Base-by-base conservation (phyloP, 2,888 invertebrate species). In the Campoletis raptor region DNA sequence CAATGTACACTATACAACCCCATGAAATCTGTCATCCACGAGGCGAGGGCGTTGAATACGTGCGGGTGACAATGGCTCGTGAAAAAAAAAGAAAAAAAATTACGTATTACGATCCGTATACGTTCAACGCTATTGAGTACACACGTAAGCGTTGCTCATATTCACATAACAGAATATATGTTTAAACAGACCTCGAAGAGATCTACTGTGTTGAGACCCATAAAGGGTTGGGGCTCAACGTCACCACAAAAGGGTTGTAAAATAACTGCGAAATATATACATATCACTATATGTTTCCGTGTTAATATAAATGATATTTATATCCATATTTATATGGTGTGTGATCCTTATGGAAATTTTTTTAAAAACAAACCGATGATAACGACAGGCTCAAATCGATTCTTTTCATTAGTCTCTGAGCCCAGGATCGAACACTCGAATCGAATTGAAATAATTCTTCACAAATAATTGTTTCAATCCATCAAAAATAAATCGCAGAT, bases 201-300 rank as follows among this genome's bases (percentile, higher is more conserved):
- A 73, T 73, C 42, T 67, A 42, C 21, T 80, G 18, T 66, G 45
- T n/a, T 18, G 9, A 9, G 61, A 18, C 69, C 61, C 5, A 45
- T 54, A 21, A 81, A 36, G 30, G 64, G 64, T 64, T 37, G 36
- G 9, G 36, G 18, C 36, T 64, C 2, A 76, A 37, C 15, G 15
- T 52, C 24, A 67, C 82, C 74, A 76, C 76, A 80, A 82, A 78
- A 70, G 85, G 85, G 64, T 80, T 83, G 83, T 67, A 86, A 80
- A 77, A 72, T 73, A 77, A 67, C 78, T 77, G 30, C 76, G 76
- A 30, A 42, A 61, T 37, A 79, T 66, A 66, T 54, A 64, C 12
- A 18, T 42, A 21, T 54, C 81, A 21, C 48, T 57, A 54, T 40
- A 40, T 48, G n/a, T 21, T 3, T 21, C 40, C 12, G 42, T 69